Base-by-base conservation (phyloP, 1,140 invertebrate genomes). In the Bactericera cockerelli region DNA sequence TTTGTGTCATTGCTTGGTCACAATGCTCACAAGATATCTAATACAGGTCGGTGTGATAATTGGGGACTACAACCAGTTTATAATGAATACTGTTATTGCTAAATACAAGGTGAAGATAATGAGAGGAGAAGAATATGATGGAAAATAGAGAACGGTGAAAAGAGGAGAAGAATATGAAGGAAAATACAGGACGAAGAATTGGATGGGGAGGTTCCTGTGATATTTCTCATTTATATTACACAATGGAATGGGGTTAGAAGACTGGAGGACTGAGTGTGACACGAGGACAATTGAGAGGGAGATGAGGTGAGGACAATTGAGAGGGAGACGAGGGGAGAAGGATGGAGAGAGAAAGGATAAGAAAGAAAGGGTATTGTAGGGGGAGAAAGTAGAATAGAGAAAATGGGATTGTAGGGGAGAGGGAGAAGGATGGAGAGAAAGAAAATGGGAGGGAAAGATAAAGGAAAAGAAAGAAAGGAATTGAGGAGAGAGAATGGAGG, bases 371-470 rank as follows among this genome's bases (percentile, higher is more conserved):
- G 61, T 62, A 61, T 53, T 70, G 58, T 71, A 72, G 56, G 70
- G 70, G 65, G 73, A 73, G 19, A 65, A 61, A 70, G 69, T n/a
- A 68, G 63, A 61, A 59, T n/a, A n/a, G n/a, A n/a, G n/a, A n/a
- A n/a, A n/a, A n/a, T n/a, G n/a, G n/a, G n/a, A n/a, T n/a, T n/a
- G n/a, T n/a, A n/a, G n/a, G 21, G 28, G 21, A 58, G 54, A 56
- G 42, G 38, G 31, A 33, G 60, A 59, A 4, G 25, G 39, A 1
- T 42, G 36, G 21, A 54, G 55, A 24, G 13, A 6, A 31, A 31
- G 28, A 19, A 16, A 11, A 4, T 26, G 3, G 63, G 61, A 71
- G 69, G 16, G 70, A 63, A 63, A 55, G 25, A 64, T n/a, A 1
- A 62, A 59, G 16, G 59, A 61, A 26, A 59, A 31, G 28, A 31